Evolutionary conservation across 2,888 invertebrate genomes (phyloP).

Genomic region (Leptopilina syphax): DNA sequence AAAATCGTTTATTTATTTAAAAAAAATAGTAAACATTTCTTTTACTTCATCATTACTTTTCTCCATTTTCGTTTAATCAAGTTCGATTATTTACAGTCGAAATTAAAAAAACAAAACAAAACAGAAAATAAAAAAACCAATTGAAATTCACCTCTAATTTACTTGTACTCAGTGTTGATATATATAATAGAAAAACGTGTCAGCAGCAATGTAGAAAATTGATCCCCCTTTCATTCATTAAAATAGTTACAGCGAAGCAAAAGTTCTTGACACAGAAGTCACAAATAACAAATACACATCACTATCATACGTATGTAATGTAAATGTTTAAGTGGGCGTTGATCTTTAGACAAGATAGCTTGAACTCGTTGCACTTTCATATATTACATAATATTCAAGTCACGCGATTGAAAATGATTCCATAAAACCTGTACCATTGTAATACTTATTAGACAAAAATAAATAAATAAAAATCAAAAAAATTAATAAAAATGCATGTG

Average conservation of each 20-base stretch:
- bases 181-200: neutral
- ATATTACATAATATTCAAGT: slow-evolving; percentile 27
- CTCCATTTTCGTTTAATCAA: no score
- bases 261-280: slow-evolving; percentile 25
- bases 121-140: neutral
- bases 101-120: neutral
- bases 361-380: slow-evolving; percentile 34
- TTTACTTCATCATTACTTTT: no score
- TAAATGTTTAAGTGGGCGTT: slow-evolving; percentile 34
- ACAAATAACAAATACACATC: slow-evolving; percentile 21
- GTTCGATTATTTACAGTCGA: no score
- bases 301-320: slow-evolving; percentile 10
- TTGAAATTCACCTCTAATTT: slow-evolving; percentile 11
- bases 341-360: slow-evolving; percentile 32
- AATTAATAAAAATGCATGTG: neutral
- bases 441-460: neutral
- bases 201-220: neutral
- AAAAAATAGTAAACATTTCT: no score
- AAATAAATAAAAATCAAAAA: neutral
- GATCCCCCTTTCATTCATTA: slow-evolving; percentile 8
- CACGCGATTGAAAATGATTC: slow-evolving; percentile 25
- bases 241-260: neutral
- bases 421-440: slow-evolving; percentile 7
- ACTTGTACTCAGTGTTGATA: neutral
- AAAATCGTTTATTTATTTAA: no score